These are phyloP conservation scores for Ranitomeya variabilis DNA, from an alignment of 2,113 vertebrate genomes.

Conservation along the genomic window DNA sequence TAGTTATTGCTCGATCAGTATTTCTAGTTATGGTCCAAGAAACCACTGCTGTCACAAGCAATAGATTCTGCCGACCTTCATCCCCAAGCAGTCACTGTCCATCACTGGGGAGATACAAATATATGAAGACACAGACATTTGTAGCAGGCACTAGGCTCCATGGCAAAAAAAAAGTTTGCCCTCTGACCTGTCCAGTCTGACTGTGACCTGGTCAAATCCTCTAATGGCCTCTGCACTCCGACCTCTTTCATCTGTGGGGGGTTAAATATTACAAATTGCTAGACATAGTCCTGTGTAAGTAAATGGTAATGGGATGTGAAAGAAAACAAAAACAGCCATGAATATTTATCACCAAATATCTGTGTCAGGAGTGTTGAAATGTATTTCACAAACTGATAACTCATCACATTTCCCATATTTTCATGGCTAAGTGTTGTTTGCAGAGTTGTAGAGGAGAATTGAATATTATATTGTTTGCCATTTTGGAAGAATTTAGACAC, in stretches of 20 bases:
- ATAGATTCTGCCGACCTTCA: neutral
- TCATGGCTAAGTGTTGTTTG: neutral
- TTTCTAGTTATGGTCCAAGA: neutral
- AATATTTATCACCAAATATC: neutral
- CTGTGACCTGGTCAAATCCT: neutral
- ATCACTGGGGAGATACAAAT: slow-evolving; percentile 29
- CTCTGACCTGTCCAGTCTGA: slow-evolving; percentile 11
- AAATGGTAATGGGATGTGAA: neutral
- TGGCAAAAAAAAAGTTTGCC: slow-evolving; percentile 15
- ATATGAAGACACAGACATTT: slow-evolving; percentile 22
- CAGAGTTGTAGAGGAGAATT: neutral
- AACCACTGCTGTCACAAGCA: neutral
- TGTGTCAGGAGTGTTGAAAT: neutral
- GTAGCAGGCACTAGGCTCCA: neutral
- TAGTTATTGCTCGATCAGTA: neutral
- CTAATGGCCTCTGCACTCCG: neutral
- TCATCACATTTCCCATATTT: neutral
- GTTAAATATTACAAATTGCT: slow-evolving; percentile 7
- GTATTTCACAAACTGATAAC: neutral
- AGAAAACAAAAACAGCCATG: neutral
- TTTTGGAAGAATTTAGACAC: neutral
- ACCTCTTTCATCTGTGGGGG: neutral
- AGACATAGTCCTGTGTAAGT: neutral
- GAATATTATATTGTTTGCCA: neutral
- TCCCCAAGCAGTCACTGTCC: slow-evolving; percentile 7